Percentiles rank a stretch among this genome's conserved stretches.
Conservation (phyloP, 2,888 invertebrate species). For the Meliscaeva auricollis region DNA sequence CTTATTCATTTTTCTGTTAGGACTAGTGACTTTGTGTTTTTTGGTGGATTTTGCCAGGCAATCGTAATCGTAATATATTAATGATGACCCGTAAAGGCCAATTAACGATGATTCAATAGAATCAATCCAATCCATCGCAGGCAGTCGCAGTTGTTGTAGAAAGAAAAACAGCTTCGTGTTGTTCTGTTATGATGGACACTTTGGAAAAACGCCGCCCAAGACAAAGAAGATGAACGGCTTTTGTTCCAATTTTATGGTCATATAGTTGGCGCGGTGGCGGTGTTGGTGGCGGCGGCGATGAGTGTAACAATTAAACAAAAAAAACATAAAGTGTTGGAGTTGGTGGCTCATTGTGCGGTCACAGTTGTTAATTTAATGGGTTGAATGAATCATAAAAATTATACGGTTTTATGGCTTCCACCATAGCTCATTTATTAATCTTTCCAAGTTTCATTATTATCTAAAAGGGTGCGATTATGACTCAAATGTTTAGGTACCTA, state of each 20-base stretch:
- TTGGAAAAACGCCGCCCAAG: conserved; percentile 12
- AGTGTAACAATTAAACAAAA: conserved; percentile 61
- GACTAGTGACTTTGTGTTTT: conserved; percentile 18
- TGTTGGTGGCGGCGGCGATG: conserved; percentile 2
- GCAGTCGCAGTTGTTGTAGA: not conserved
- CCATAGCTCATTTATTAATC: not conserved
- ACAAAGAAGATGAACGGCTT: conserved; percentile 58
- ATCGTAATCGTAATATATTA: conserved; percentile 62
- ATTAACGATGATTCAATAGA: conserved; percentile 75
- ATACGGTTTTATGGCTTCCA: conserved; percentile 28
- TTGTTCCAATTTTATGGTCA: conserved; percentile 43
- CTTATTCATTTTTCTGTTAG: too few relatives aligned
- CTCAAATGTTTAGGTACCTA: not conserved
- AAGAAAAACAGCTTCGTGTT: conserved; percentile 24
- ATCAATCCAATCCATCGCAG: conserved; percentile 53
- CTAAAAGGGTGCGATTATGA: not conserved
- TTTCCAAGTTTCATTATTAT: conserved; percentile 2
- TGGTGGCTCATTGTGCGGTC: conserved; percentile 46
- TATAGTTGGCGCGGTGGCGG: not conserved
- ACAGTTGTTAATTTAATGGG: conserved; percentile 39
- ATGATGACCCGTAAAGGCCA: conserved; percentile 71
- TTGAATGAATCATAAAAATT: conserved; percentile 50
- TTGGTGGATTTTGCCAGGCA: conserved; percentile 41
- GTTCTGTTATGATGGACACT: not conserved
- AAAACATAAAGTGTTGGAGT: conserved; percentile 11